Base-by-base conservation (phyloP, 2,113 vertebrate genomes). In the Crypturellus undulatus region DNA sequence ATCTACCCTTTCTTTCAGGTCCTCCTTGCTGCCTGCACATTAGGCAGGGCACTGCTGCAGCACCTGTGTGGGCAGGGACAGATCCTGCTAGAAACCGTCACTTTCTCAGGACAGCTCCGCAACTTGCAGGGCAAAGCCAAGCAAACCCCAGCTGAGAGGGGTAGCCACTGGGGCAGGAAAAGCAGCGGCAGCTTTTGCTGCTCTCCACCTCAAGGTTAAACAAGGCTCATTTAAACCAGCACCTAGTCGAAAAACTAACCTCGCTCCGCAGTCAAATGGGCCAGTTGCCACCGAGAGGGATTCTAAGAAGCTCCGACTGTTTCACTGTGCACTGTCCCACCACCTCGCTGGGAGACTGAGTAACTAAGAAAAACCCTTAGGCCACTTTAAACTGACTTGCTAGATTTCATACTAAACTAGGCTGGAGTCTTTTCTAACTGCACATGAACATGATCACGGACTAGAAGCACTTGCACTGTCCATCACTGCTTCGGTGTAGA, bases 381-480 rank as follows among this genome's bases (percentile, higher is more conserved):
- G 45, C 19, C 38, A 15, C 40, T 42, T 42, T 42, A 42, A 11
- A 42, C 40, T 42, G 40, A 42, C 40, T 42, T 42, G 40, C 40
- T 42, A 42, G 40, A 42, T 42, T 42, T 42, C 40, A 42, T 42
- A 42, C 12, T 42, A 42, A 42, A 42, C 32, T 17, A 51, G 8
- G 38, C 65, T 45, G 20, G 58, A 67, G 38, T 9, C n/a, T 62
- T 49, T 67, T 52, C 54, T 40, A 58, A 36, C 21, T 84, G 84
- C 40, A 34, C 0, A 0, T 17, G 32, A 32, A 30, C 10, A 24
- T 0, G 32, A 32, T 21, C 12, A 24, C 0, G 1, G 36, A 54
- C 71, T 51, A 72, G 69, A 43, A 83, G 64, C 42, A 59, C 49
- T 7, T 52, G 52, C 28, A 9, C 43, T 62, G 49, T 9, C 72